A percentile compares a stretch with the other conserved stretches of the same genome.
phyloP scores from a whole-genome alignment of 2,888 invertebrate species.

The Phytoseiulus persimilis region DNA sequence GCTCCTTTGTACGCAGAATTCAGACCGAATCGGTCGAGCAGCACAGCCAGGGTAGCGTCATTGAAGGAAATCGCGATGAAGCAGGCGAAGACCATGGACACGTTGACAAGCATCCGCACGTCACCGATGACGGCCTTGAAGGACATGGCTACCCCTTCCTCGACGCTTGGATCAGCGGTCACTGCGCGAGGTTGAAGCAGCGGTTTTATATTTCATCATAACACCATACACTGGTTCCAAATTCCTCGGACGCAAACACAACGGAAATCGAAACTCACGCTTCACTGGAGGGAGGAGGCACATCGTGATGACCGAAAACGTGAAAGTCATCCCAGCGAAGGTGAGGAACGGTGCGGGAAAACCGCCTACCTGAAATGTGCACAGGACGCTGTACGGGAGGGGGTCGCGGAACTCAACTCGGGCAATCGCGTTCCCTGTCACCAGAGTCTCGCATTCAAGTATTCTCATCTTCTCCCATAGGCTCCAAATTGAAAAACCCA shows the following conservation, averaged over 20 bases:
- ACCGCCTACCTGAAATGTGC: slow-evolving; percentile 5
- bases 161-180: not conserved
- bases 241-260: not conserved
- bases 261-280: not conserved
- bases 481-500: too few species aligned
- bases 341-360: slow-evolving; percentile 23
- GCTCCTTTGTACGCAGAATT: slow-evolving; percentile 25
- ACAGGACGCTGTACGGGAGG: too few species aligned
- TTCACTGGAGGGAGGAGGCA: not conserved
- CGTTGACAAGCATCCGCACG: slow-evolving; percentile 7
- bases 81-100: slow-evolving; percentile 8
- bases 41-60: slow-evolving; percentile 15
- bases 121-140: slow-evolving; percentile 13
- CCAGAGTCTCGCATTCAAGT: too few species aligned
- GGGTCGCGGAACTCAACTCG: not conserved
- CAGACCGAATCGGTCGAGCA: slow-evolving; percentile 29
- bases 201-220: too few species aligned
- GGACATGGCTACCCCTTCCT: not conserved
- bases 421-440: too few species aligned
- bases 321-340: slow-evolving; percentile 18
- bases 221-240: too few species aligned
- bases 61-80: slow-evolving; percentile 22
- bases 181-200: not conserved
- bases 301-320: not conserved
- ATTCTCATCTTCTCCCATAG: too few species aligned